Conservation (phyloP, 2,888 invertebrate genomes). For the Pocota personata region DNA sequence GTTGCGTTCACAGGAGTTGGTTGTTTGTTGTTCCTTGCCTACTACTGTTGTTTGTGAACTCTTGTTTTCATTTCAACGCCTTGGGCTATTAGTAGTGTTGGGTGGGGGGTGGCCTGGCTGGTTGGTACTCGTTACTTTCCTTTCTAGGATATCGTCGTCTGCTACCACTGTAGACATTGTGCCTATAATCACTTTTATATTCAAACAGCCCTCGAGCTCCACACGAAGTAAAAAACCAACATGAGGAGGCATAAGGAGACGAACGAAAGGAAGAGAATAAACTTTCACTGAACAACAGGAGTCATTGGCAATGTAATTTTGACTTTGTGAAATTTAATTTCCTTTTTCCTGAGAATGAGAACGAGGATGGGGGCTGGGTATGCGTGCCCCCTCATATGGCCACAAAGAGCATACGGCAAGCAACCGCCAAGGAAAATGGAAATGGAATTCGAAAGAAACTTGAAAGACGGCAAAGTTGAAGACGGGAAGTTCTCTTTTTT, state of each 20-base stretch:
- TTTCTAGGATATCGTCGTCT: constrained; percentile 36
- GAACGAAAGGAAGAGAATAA: constrained; percentile 38
- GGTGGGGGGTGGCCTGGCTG: background rate
- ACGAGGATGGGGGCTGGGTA: background rate
- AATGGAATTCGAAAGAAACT: constrained; percentile 34
- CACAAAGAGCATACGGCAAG: constrained; percentile 68
- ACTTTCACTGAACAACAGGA: constrained; percentile 72
- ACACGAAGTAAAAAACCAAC: background rate
- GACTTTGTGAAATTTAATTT: constrained; percentile 81
- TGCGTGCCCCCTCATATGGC: constrained; percentile 18
- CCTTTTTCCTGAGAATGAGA: constrained; percentile 73
- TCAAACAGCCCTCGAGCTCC: constrained; percentile 65
- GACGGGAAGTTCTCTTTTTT: constrained; percentile 31
- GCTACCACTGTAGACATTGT: constrained; percentile 58
- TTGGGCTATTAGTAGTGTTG: constrained; percentile 55
- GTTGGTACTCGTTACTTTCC: background rate
- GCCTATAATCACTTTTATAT: constrained; percentile 70
- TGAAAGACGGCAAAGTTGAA: constrained; percentile 31
- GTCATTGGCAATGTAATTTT: constrained; percentile 76
- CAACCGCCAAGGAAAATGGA: constrained; percentile 61
- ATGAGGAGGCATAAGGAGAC: background rate
- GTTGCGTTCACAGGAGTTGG: constrained; percentile 55
- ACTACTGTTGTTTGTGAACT: constrained; percentile 54
- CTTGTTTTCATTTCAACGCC: constrained; percentile 71
- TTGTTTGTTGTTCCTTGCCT: constrained; percentile 40